Conservation (phyloP, 2,797 vertebrate genomes). For the Lagorchestes hirsutus region DNA sequence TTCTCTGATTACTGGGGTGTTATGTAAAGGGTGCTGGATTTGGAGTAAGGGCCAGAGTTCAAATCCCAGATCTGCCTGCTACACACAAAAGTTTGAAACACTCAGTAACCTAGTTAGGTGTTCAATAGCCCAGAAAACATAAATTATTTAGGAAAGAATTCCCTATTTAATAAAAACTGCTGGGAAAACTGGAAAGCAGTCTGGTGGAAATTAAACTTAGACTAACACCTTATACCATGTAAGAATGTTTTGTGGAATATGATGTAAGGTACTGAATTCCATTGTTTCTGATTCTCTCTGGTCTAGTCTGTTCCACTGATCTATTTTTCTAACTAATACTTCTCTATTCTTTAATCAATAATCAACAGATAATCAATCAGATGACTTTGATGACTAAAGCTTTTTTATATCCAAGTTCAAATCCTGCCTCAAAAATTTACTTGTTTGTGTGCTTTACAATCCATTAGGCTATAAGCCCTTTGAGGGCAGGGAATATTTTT, state of each 20-base stretch:
- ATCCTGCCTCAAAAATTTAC: neutral
- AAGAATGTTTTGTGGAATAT: neutral
- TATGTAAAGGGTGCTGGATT: neutral
- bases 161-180: neutral
- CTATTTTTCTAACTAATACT: neutral
- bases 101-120: neutral
- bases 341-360: neutral
- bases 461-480: neutral
- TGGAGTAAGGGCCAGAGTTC: neutral
- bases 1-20: neutral
- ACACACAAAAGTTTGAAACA: neutral
- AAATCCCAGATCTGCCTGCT: neutral
- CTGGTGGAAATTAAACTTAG: neutral
- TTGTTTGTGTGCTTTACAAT: neutral
- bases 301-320: neutral
- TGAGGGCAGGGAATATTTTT: neutral
- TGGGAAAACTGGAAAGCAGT: neutral
- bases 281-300: neutral
- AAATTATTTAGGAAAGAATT: neutral
- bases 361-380: too few relatives aligned
- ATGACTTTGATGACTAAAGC: neutral
- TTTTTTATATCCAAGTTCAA: neutral
- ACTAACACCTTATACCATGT: neutral
- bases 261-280: neutral
- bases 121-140: neutral